A percentile compares a stretch with the other conserved stretches of the same genome.
These are phyloP conservation scores for Myzus persicae DNA, from an alignment of 1,140 invertebrate genomes.

Conservation along the genomic window DNA sequence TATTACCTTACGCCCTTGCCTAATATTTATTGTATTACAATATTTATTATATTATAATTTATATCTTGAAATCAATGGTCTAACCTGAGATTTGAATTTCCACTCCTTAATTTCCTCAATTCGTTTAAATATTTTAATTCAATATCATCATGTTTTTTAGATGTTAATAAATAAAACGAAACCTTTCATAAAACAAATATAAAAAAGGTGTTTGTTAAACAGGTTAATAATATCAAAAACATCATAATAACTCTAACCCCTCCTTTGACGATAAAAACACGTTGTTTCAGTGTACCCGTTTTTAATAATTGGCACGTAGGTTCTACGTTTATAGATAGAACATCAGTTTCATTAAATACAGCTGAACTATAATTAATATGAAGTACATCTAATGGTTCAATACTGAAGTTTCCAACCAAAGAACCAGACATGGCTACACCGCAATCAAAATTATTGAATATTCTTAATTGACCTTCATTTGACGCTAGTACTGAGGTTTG, in stretches of 20 bases:
- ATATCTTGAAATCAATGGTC: background rate
- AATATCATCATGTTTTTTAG: background rate
- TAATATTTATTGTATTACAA: background rate
- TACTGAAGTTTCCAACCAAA: constrained; percentile 61
- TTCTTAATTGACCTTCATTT: constrained; percentile 71
- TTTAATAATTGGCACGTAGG: background rate
- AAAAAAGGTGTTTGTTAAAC: too few species aligned
- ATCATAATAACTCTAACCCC: background rate
- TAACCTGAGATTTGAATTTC: constrained; percentile 40
- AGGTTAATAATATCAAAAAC: background rate
- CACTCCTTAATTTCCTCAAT: background rate
- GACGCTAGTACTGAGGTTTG: too few species aligned
- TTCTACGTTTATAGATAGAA: background rate
- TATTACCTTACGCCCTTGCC: background rate
- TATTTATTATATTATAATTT: too few species aligned
- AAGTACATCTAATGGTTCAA: background rate
- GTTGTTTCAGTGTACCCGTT: background rate
- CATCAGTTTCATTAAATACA: background rate
- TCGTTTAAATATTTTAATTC: background rate
- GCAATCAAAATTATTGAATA: constrained; percentile 73
- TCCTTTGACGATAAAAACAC: background rate
- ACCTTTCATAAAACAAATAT: background rate
- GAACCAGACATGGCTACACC: background rate
- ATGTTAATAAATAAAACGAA: background rate
- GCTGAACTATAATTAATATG: background rate